These are phyloP conservation scores for Erithacus rubecula DNA, from an alignment of 2,797 vertebrate genomes.

Conservation along the genomic window DNA sequence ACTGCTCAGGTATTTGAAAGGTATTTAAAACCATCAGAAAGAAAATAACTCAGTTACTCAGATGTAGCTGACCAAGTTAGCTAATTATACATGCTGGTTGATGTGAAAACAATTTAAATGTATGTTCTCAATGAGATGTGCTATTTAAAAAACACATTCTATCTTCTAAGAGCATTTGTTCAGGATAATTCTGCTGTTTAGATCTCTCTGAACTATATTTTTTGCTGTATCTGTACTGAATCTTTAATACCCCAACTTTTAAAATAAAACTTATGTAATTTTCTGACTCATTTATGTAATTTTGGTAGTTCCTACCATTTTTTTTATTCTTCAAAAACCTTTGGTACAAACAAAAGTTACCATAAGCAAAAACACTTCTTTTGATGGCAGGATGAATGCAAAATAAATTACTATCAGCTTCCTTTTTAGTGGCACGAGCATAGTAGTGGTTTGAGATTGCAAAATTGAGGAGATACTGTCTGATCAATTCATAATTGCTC, in stretches of 20 bases:
- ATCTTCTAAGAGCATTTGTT: not conserved
- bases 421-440: not conserved
- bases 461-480: not conserved
- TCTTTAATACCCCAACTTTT: not conserved
- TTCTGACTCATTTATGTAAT: not conserved
- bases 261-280: not conserved
- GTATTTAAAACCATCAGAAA: not conserved
- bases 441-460: not conserved
- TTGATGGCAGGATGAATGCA: not conserved
- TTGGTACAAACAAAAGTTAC: not conserved
- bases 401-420: not conserved
- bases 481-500: not conserved
- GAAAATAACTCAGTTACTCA: not conserved
- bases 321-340: not conserved
- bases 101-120: not conserved
- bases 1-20: not conserved
- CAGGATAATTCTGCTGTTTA: not conserved
- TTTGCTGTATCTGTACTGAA: not conserved
- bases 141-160: not conserved
- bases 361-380: not conserved
- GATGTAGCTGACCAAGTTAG: not conserved
- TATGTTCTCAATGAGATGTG: not conserved
- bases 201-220: not conserved
- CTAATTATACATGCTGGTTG: not conserved
- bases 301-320: not conserved